Evolutionary conservation across 2,888 invertebrate genomes (phyloP), one percentile per base, ranked within the genome.

Genomic region (Drosophila eohydei): DNA sequence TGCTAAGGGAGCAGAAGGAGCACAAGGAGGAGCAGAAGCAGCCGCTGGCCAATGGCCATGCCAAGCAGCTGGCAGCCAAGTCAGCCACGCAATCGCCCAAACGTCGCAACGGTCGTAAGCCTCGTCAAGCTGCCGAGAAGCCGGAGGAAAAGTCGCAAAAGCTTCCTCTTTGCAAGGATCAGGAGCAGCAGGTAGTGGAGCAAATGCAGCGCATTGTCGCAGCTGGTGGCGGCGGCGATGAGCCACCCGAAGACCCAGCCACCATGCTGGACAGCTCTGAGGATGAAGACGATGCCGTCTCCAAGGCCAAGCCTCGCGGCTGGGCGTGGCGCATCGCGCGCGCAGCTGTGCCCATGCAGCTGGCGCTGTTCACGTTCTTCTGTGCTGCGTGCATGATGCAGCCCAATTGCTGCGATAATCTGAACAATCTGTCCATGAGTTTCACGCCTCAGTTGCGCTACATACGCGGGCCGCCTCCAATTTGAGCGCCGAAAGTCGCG

Each of bases 381-480:
- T 96, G 95, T 88, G 94, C 96, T 60, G 95, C 95, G 56, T 96
- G 95, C 85, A 93, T 96, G 40, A 93, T 96, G 89, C 96, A 96
- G 88, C 96, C 96, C 1, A 95, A 95, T 58, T 96, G 96, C 91
- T 96, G 96, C 93, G 96, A 96, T 92, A 94, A 95, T 74, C 94
- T 96, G 85, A 96, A 96, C 92, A 96, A 95, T 88, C 94, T 96
- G 81, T 95, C 95, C 72, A 94, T 96, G 92, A 95, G 95, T 55
- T 93, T 96, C 59, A 95, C 95, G 68, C 96, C 96, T 16, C 96
- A 96, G 90, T 93, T 97, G 80, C 95, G 95, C 78, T 96, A 96
- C 89, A 94, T 96, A 61, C 94, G 95, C 74, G 96, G 96, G 71
- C 96, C 96, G 44, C 96, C 96, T 71, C 96, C 96, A 26, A 95